Evolutionary conservation across 1,140 invertebrate species (phyloP).

Genomic region (Zaprionus ornatus): DNA sequence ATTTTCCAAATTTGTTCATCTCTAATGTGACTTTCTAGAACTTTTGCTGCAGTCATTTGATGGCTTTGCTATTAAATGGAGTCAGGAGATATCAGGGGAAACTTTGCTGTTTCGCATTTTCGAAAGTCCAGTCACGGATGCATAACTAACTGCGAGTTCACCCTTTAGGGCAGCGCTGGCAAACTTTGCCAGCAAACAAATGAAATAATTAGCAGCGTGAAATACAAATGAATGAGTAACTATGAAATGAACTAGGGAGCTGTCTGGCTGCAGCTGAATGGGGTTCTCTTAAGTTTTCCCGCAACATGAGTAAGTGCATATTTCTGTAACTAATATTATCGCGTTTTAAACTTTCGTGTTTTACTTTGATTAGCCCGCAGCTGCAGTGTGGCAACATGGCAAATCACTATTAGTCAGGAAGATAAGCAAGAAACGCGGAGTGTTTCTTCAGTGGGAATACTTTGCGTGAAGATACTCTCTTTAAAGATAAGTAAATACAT

Average conservation of each 20-base stretch:
- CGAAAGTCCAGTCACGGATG: conserved; percentile 62
- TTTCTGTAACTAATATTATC: conserved; percentile 1
- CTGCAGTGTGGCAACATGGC: conserved; percentile 8
- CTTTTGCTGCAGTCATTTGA: conserved; percentile 3
- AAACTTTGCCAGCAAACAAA: conserved; percentile 63
- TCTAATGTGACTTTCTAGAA: background rate
- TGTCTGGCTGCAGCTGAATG: background rate
- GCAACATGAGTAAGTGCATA: conserved; percentile 11
- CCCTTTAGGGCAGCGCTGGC: conserved; percentile 32
- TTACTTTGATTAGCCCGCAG: conserved; percentile 8
- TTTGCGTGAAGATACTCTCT: background rate
- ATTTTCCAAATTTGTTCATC: conserved; percentile 11
- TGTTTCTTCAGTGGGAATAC: background rate
- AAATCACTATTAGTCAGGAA: conserved; percentile 19
- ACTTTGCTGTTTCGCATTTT: conserved; percentile 29
- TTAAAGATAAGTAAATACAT: too few relatives aligned
- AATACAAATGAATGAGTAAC: conserved; percentile 25
- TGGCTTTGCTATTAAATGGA: background rate
- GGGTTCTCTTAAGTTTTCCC: conserved; percentile 12
- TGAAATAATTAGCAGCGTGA: conserved; percentile 61
- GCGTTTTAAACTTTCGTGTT: conserved; percentile 31
- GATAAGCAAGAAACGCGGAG: background rate
- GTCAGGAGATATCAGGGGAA: background rate
- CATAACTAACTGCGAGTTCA: background rate
- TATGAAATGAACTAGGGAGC: background rate